phyloP scores from a whole-genome alignment of 2,113 vertebrate species.

The Carlito syrichta region DNA sequence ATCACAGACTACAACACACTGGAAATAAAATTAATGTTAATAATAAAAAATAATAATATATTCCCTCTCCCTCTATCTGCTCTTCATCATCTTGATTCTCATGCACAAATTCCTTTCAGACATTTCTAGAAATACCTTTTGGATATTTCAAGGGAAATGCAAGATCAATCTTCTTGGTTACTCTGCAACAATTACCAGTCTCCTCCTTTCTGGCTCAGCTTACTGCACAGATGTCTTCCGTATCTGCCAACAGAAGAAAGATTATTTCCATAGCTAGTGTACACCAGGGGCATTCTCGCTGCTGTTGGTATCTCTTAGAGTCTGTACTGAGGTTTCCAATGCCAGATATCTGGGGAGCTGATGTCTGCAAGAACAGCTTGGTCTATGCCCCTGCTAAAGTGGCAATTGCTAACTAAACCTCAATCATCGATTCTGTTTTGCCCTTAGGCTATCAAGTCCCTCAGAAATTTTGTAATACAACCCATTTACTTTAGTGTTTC shows the following conservation, averaged over 20 bases:
- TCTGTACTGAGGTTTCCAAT: slow-evolving; percentile 43
- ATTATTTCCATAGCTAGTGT: slow-evolving; percentile 51
- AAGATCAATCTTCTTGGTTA: slow-evolving; percentile 6
- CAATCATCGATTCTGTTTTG: background rate
- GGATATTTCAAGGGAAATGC: background rate
- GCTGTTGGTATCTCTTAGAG: slow-evolving; percentile 29
- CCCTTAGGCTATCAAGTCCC: background rate
- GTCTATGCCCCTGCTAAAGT: background rate
- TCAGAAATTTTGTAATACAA: background rate
- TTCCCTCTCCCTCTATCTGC: background rate
- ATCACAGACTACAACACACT: background rate
- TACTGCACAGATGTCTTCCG: slow-evolving; percentile 60
- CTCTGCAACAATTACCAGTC: slow-evolving; percentile 18
- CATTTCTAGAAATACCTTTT: slow-evolving; percentile 30
- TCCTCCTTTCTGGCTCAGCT: slow-evolving; percentile 47
- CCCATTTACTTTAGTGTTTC: background rate
- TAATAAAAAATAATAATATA: slow-evolving; percentile 3
- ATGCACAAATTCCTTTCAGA: background rate
- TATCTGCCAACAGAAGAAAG: slow-evolving; percentile 55
- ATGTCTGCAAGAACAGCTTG: background rate
- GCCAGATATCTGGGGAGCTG: slow-evolving; percentile 50
- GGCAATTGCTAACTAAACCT: background rate
- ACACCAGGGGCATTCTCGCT: slow-evolving; percentile 18
- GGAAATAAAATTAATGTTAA: slow-evolving; percentile 15
- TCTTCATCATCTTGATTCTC: background rate